Evolutionary conservation across 2,888 invertebrate species (phyloP).

Genomic region (Eupithecia subumbrata): DNA sequence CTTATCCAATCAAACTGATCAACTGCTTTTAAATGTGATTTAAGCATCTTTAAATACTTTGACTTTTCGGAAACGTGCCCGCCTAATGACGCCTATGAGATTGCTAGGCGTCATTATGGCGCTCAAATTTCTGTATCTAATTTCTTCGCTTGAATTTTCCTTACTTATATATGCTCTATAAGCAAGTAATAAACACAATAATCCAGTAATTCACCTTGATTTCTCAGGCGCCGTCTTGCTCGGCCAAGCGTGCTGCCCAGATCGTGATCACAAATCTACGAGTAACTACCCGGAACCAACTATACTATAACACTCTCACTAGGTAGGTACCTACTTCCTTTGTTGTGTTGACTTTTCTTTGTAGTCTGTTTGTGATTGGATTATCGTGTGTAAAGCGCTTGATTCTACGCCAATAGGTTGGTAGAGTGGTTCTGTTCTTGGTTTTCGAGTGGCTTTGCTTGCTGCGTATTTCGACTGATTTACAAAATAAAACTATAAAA

Average conservation of each 20-base stretch:
- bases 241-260: constrained; percentile 8
- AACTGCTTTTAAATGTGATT: no score
- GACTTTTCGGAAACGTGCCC: not conserved
- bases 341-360: constrained; percentile 1
- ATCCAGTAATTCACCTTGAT: constrained; percentile 1
- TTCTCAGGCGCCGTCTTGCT: not conserved
- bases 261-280: constrained; percentile 15
- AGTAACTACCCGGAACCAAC: constrained; percentile 16
- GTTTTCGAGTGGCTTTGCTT: no score
- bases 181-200: constrained; percentile 1
- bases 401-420: not conserved
- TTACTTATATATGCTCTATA: not conserved
- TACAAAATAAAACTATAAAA: no score
- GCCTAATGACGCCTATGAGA: not conserved
- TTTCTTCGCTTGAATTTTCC: not conserved
- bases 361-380: not conserved
- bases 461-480: no score
- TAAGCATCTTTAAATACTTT: no score
- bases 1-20: no score
- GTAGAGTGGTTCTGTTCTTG: no score
- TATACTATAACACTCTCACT: not conserved
- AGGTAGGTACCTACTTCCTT: no score
- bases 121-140: not conserved
- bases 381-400: not conserved
- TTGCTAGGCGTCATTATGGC: not conserved